A percentile compares a stretch with the other conserved stretches of the same genome.
phyloP scores from a whole-genome alignment of 2,797 vertebrate genomes.

The Poliocrania exsul region DNA sequence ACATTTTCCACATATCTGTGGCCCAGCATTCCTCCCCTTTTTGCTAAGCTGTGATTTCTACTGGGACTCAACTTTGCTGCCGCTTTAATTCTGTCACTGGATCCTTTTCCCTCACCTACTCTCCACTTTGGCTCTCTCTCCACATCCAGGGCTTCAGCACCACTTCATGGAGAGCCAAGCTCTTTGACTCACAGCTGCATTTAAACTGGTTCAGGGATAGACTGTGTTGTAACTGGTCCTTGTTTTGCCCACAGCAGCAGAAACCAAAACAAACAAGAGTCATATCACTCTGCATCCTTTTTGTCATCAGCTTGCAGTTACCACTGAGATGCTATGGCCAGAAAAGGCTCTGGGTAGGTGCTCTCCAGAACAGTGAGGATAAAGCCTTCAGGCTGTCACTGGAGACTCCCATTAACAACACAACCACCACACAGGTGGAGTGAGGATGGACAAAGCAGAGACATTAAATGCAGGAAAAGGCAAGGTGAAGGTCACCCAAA shows the following conservation, averaged over 20 bases:
- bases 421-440: not conserved
- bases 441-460: not conserved
- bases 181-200: not conserved
- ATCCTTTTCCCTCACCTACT: not conserved
- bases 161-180: not conserved
- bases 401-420: not conserved
- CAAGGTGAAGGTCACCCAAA: not conserved
- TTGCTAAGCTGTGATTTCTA: not conserved
- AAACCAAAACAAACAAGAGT: not conserved
- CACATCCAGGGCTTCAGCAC: not conserved
- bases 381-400: not conserved
- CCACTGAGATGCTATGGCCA: not conserved
- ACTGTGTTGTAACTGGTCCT: not conserved
- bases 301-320: not conserved
- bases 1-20: conserved; percentile 27
- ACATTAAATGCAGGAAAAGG: not conserved
- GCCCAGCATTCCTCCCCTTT: not conserved
- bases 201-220: not conserved
- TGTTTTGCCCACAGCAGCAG: not conserved
- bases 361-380: not conserved
- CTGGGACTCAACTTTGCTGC: not conserved
- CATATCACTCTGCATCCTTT: not conserved
- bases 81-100: not conserved
- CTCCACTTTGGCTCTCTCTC: not conserved
- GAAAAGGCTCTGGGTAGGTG: not conserved